A percentile compares a stretch with the other conserved stretches of the same genome.
These are phyloP conservation scores for Eristalis pertinax DNA, from an alignment of 2,888 invertebrate genomes.

Conservation along the genomic window DNA sequence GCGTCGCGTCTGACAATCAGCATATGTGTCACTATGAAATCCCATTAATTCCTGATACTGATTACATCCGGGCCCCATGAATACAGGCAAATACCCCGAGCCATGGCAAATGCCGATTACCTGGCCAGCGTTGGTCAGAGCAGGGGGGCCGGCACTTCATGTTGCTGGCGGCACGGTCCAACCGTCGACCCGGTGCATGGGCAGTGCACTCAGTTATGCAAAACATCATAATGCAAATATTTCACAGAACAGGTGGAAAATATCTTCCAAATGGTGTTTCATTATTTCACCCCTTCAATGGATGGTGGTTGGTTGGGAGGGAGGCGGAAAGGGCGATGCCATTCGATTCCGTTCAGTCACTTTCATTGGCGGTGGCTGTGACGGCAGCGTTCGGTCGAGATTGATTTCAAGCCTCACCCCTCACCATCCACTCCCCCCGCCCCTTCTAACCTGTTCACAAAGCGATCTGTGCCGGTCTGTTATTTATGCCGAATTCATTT, in stretches of 20 bases:
- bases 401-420: slow-evolving; percentile 35
- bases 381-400: slow-evolving; percentile 1
- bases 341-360: no score
- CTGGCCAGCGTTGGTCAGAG: no score
- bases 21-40: slow-evolving; percentile 66
- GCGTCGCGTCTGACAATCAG: slow-evolving; percentile 56
- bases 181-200: background rate
- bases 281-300: slow-evolving; percentile 54
- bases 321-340: background rate
- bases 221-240: slow-evolving; percentile 48
- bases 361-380: background rate
- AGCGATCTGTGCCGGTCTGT: slow-evolving; percentile 58
- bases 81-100: slow-evolving; percentile 7
- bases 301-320: background rate
- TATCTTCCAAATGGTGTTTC: slow-evolving; percentile 50
- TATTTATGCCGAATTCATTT: slow-evolving; percentile 49
- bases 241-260: slow-evolving; percentile 55
- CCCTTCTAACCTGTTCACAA: slow-evolving; percentile 40
- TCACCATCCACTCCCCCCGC: no score
- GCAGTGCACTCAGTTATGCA: slow-evolving; percentile 33
- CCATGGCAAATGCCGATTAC: no score
- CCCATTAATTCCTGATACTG: slow-evolving; percentile 70
- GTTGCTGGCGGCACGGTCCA: background rate
- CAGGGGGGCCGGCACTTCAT: no score
- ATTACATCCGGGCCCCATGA: slow-evolving; percentile 67